Conservation (phyloP, 1,140 invertebrate species). For the Colletes latitarsis region DNA sequence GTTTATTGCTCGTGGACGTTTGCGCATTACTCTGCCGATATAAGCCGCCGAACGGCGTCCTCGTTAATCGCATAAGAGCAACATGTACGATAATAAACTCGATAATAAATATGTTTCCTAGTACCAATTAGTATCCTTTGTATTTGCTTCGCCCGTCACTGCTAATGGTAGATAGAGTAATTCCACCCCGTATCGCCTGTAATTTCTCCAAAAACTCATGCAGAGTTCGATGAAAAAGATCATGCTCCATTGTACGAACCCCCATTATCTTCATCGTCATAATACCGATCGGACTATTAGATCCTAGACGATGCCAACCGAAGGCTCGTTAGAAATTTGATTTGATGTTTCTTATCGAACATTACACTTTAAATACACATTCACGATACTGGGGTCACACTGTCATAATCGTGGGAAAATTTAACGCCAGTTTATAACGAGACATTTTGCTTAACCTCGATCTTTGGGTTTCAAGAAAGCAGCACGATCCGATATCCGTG, state of each 20-base stretch:
- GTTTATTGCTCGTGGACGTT: slow-evolving; percentile 51
- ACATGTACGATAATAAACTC: slow-evolving; percentile 69
- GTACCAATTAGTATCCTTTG: slow-evolving; percentile 65
- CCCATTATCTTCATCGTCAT: background rate
- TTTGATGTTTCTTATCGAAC: background rate
- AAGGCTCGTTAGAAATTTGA: background rate
- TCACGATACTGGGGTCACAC: background rate
- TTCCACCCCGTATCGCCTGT: background rate
- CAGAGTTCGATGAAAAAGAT: background rate
- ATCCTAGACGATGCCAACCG: too few relatives aligned
- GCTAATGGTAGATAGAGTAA: slow-evolving; percentile 46
- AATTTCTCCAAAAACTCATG: slow-evolving; percentile 1
- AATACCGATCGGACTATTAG: too few relatives aligned
- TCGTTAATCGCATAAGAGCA: slow-evolving; percentile 66
- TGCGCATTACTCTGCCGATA: slow-evolving; percentile 43
- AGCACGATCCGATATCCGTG: background rate
- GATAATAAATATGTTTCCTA: slow-evolving; percentile 72
- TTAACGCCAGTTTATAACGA: background rate
- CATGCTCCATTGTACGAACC: background rate
- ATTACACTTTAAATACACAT: slow-evolving; percentile 9
- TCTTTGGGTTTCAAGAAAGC: background rate
- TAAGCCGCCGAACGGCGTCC: slow-evolving; percentile 31
- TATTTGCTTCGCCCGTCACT: slow-evolving; percentile 63
- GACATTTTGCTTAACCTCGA: background rate
- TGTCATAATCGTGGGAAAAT: background rate